phyloP scores from a whole-genome alignment of 2,113 vertebrate genomes.

The Thamnophis sirtalis region DNA sequence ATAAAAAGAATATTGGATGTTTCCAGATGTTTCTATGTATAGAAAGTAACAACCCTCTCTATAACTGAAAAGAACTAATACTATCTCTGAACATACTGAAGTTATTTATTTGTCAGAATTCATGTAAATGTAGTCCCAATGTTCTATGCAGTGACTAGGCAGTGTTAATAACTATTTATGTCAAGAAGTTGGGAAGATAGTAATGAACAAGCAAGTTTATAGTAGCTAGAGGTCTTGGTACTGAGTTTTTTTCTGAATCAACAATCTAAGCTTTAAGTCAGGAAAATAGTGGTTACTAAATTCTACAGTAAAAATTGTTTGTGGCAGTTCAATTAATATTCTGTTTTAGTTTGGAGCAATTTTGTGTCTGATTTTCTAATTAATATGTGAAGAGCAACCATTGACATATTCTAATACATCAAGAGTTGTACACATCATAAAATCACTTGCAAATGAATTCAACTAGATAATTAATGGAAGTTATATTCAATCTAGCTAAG shows the following conservation, averaged over 20 bases:
- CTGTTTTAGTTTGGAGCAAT: not conserved
- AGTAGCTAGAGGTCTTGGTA: not conserved
- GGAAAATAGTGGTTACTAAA: slow-evolving; percentile 7
- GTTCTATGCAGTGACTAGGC: not conserved
- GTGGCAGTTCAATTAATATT: not conserved
- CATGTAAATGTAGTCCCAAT: not conserved
- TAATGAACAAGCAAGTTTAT: not conserved
- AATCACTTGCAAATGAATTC: slow-evolving; percentile 9
- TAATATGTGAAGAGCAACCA: not conserved
- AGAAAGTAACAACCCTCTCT: not conserved
- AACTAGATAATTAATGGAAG: slow-evolving; percentile 14
- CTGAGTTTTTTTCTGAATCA: not conserved
- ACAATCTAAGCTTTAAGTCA: not conserved
- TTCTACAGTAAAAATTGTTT: not conserved
- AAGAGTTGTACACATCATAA: not conserved
- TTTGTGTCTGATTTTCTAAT: not conserved
- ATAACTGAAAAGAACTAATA: not conserved
- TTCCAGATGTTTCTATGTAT: not conserved
- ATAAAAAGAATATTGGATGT: not conserved
- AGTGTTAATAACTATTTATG: not conserved
- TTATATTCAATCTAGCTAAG: slow-evolving; percentile 20
- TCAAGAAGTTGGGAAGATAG: not conserved
- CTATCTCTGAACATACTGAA: not conserved
- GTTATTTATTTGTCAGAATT: not conserved
- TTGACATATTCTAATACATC: not conserved